A percentile compares a stretch with the other conserved stretches of the same genome.
phyloP scores from a whole-genome alignment of 1,140 invertebrate genomes.

The Pachypeltis micranthus region DNA sequence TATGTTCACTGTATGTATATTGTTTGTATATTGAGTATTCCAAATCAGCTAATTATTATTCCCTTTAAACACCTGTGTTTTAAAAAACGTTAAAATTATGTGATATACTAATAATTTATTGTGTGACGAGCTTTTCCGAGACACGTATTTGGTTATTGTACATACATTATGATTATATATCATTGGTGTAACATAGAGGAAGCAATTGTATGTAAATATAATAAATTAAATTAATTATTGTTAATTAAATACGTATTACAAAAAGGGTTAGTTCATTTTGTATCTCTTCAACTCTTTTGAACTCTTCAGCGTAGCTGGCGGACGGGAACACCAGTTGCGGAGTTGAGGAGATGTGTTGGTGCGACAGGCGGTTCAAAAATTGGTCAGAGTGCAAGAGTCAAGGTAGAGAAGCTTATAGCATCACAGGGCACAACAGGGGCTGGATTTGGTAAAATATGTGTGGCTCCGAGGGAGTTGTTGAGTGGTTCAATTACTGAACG shows the following conservation, averaged over 20 bases:
- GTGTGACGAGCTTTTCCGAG: slow-evolving; percentile 2
- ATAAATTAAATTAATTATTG: slow-evolving; percentile 7
- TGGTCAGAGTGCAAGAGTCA: background rate
- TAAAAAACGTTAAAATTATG: slow-evolving; percentile 3
- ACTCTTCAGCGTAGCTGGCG: background rate
- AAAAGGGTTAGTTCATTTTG: background rate
- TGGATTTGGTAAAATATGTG: too few species aligned
- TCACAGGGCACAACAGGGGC: too few species aligned
- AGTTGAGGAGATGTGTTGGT: background rate
- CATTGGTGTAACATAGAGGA: slow-evolving; percentile 9
- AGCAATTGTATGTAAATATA: slow-evolving; percentile 1
- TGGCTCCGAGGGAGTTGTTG: too few species aligned
- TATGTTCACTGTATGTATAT: too few species aligned
- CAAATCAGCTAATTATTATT: slow-evolving; percentile 4
- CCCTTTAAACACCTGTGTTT: background rate
- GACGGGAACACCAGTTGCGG: too few species aligned
- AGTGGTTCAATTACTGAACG: too few species aligned
- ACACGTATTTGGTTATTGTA: slow-evolving; percentile 4
- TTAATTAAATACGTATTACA: slow-evolving; percentile 4
- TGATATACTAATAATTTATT: slow-evolving; percentile 10
- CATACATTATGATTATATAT: background rate
- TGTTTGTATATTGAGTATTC: too few species aligned
- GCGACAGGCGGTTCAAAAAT: background rate
- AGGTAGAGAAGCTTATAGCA: background rate
- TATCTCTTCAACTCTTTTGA: background rate